Evolutionary conservation across 2,888 invertebrate species (phyloP).

Genomic region (Napeogenes inachia): DNA sequence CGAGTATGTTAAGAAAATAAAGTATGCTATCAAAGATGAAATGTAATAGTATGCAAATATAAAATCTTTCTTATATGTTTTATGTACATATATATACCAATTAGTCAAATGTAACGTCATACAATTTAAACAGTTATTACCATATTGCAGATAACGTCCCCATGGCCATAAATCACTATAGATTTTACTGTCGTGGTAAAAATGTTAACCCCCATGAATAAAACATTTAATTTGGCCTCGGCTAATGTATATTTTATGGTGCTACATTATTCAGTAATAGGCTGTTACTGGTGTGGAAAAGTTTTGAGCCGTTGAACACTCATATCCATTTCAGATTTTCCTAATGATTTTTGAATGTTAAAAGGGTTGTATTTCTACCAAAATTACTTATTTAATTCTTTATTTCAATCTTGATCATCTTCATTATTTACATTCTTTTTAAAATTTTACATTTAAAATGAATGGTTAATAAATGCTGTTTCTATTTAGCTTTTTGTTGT

Average conservation of each 20-base stretch:
- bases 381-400: too few species aligned
- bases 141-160: slow-evolving; percentile 33
- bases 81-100: too few species aligned
- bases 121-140: slow-evolving; percentile 20
- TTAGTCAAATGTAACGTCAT: background rate
- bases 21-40: too few species aligned
- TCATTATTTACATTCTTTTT: too few species aligned
- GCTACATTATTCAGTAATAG: slow-evolving; percentile 27
- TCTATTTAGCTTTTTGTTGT: too few species aligned
- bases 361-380: too few species aligned
- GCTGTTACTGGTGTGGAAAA: slow-evolving; percentile 22
- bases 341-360: background rate
- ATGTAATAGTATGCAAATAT: too few species aligned
- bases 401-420: too few species aligned
- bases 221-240: slow-evolving; percentile 63
- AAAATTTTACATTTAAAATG: too few species aligned
- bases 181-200: slow-evolving; percentile 54
- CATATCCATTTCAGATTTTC: background rate
- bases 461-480: too few species aligned
- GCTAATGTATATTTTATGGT: slow-evolving; percentile 33
- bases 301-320: slow-evolving; percentile 20
- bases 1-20: too few species aligned
- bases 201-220: slow-evolving; percentile 64
- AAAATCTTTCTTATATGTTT: too few species aligned
- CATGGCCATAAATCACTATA: slow-evolving; percentile 55